Evolutionary conservation across 2,888 invertebrate species (phyloP), one percentile per base, ranked within the genome.

Genomic region (Actias luna): DNA sequence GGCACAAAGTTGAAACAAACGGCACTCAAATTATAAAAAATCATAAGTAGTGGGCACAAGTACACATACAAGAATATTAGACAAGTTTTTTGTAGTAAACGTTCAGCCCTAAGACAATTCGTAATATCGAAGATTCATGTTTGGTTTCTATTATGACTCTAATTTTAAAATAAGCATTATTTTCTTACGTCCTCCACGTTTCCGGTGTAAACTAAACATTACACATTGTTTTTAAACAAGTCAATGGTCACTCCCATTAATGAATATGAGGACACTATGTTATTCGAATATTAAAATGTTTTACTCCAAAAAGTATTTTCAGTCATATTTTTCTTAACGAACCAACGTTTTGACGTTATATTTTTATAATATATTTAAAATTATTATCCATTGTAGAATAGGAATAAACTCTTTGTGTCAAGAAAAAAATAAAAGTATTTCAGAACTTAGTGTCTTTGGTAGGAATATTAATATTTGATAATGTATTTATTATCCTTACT

Each of bases 121-220:
- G 66, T 67, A 72, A 73, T 76, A 74, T 78, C 77, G 74, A 77
- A 74, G 66, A 63, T 55, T 55, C 29, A 66, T 72, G 63, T 76
- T 80, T 74, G 71, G 72, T 65, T 67, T 66, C 69, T 69, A 77
- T 75, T 71, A 74, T 68, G 70, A 66, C 63, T 75, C 72, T 76
- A 75, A 75, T 75, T 75, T 73, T 64, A 65, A 71, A 66, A 71
- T 73, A 72, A 71, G 72, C 70, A 69, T 72, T 69, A 64, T 68
- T 71, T 59, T 59, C 71, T 71, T 72, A 68, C 62, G 60, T 65
- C 61, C 62, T 69, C 67, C 71, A 69, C 64, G 67, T 69, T 74
- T 76, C 75, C 75, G 72, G 63, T 73, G 60, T 18, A 59, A 61
- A 64, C 67, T 64, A 65, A 69, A 60, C 68, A 50, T 58, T 63